Conservation (phyloP, 1,140 invertebrate species). For the Schlechtendalia chinensis region DNA sequence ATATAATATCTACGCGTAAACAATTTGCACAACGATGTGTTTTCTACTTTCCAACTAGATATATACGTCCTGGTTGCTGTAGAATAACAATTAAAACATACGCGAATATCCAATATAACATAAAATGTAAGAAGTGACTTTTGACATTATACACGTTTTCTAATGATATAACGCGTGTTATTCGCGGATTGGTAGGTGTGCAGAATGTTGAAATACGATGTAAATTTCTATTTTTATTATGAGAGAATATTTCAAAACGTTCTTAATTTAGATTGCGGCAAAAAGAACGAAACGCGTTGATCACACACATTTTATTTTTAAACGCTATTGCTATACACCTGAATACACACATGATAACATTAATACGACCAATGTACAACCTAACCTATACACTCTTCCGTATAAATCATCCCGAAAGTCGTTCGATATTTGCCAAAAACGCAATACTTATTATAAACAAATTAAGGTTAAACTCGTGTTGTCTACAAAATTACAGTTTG, state of each 20-base stretch:
- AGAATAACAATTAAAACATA: background rate
- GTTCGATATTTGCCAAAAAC: constrained; percentile 1
- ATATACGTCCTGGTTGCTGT: too few relatives aligned
- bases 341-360: background rate
- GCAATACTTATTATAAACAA: background rate
- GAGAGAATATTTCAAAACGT: constrained; percentile 14
- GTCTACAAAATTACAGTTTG: too few relatives aligned
- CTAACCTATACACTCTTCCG: too few relatives aligned
- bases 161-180: background rate
- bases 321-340: constrained; percentile 6
- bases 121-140: background rate
- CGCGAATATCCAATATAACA: background rate
- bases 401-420: background rate
- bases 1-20: too few relatives aligned
- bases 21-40: background rate
- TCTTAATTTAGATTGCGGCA: constrained; percentile 41
- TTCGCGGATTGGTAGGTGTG: background rate
- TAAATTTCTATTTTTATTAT: constrained; percentile 20
- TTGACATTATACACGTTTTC: background rate
- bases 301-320: background rate
- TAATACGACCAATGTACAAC: background rate
- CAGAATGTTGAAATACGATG: constrained; percentile 1
- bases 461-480: too few relatives aligned
- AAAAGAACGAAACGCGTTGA: background rate
- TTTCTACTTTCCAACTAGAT: background rate